These are phyloP conservation scores for Macropus fuliginosus DNA, from an alignment of 2,797 vertebrate genomes.

Conservation along the genomic window DNA sequence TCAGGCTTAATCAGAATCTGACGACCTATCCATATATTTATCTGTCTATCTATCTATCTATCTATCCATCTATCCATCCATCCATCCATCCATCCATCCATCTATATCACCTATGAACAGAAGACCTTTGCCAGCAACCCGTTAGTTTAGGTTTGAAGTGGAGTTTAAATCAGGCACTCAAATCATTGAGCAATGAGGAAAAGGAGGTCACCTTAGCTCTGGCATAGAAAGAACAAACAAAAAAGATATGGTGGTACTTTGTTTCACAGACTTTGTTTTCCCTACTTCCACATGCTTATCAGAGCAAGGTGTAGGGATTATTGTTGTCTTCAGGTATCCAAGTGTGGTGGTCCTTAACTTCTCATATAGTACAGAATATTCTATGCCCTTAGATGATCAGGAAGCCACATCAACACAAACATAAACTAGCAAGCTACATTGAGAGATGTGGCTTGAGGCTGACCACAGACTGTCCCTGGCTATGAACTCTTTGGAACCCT, in stretches of 20 bases:
- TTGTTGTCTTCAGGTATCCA: background rate
- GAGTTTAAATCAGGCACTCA: background rate
- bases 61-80: too few relatives aligned
- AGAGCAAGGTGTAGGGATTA: background rate
- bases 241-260: background rate
- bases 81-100: too few relatives aligned
- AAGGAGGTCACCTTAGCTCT: background rate
- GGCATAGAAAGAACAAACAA: background rate
- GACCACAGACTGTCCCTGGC: background rate
- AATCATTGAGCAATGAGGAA: background rate
- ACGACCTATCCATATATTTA: background rate
- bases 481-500: too few relatives aligned
- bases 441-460: background rate
- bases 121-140: background rate
- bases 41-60: too few relatives aligned
- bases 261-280: background rate
- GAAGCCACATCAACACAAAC: background rate
- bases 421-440: background rate
- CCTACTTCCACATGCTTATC: background rate
- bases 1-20: background rate
- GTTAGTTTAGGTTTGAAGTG: background rate
- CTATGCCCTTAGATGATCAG: background rate
- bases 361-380: background rate
- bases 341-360: background rate
- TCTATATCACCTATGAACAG: background rate